Conservation (phyloP, 1,140 invertebrate genomes). For the Andrena cerasifolii region DNA sequence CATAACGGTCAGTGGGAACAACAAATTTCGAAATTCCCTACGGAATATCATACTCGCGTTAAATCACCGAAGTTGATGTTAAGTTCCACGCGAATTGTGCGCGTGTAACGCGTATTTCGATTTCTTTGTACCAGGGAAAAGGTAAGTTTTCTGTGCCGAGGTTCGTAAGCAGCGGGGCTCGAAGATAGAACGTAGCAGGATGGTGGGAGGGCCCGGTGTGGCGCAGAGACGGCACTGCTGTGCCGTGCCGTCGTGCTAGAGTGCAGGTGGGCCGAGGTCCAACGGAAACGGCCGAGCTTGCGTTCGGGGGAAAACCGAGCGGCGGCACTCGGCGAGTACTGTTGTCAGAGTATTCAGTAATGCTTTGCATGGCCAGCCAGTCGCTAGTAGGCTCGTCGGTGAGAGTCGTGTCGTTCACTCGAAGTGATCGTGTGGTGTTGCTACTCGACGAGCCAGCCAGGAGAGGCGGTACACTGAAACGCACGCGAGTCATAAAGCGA, state of each 20-base stretch:
- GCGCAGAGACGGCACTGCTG: constrained; percentile 60
- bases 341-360: constrained; percentile 81
- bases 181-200: not conserved
- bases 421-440: constrained; percentile 72
- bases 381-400: constrained; percentile 69
- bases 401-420: constrained; percentile 71
- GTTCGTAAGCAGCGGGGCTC: not conserved
- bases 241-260: constrained; percentile 70
- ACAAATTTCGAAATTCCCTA: not conserved
- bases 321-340: constrained; percentile 71
- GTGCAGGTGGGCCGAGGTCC: constrained; percentile 76
- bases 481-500: constrained; percentile 11
- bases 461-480: constrained; percentile 25
- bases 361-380: constrained; percentile 80
- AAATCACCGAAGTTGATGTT: too few relatives aligned
- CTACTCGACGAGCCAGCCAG: constrained; percentile 51
- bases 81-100: too few relatives aligned
- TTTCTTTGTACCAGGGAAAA: not conserved
- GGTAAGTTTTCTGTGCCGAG: not conserved
- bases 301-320: constrained; percentile 76
- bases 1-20: constrained; percentile 24
- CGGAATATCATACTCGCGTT: not conserved
- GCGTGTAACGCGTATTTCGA: too few relatives aligned
- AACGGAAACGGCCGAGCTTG: constrained; percentile 68
- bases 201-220: not conserved